phyloP scores from a whole-genome alignment of 2,888 invertebrate genomes.

The Stenichneumon culpator region DNA sequence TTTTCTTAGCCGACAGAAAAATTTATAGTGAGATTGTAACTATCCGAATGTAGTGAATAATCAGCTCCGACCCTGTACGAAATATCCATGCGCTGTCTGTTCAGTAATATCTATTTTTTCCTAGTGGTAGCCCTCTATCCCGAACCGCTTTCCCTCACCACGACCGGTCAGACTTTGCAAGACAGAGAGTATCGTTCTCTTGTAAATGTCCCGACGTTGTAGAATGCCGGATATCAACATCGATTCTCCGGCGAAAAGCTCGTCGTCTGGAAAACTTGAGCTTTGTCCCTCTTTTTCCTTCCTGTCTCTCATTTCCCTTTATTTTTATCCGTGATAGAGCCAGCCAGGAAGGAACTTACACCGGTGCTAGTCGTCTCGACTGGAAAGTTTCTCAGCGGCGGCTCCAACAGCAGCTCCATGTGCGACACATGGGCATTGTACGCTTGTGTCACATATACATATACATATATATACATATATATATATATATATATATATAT shows the following conservation, averaged over 20 bases:
- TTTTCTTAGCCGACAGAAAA: not conserved
- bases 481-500: constrained; percentile 14
- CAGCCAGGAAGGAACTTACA: constrained; percentile 47
- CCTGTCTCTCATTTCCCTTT: constrained; percentile 44
- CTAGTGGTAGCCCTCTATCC: constrained; percentile 2
- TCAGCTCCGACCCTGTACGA: no score
- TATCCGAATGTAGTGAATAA: no score
- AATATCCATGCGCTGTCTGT: no score
- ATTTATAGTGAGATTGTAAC: no score
- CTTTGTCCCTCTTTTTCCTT: constrained; percentile 9
- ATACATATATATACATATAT: no score
- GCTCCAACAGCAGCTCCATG: constrained; percentile 23
- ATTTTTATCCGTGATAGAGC: constrained; percentile 35
- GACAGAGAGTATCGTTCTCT: constrained; percentile 10
- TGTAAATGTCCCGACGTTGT: constrained; percentile 38
- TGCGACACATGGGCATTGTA: constrained; percentile 32
- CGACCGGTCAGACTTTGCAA: constrained; percentile 14
- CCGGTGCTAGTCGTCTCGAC: constrained; percentile 34
- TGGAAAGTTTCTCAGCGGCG: constrained; percentile 55
- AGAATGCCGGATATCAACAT: constrained; percentile 51
- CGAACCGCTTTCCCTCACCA: constrained; percentile 28
- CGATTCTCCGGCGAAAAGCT: constrained; percentile 36
- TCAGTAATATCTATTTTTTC: not conserved
- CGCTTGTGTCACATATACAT: not conserved
- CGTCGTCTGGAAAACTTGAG: constrained; percentile 52